A percentile compares a stretch with the other conserved stretches of the same genome.
phyloP scores from a whole-genome alignment of 1,140 invertebrate species.

The Listronotus oregonensis region DNA sequence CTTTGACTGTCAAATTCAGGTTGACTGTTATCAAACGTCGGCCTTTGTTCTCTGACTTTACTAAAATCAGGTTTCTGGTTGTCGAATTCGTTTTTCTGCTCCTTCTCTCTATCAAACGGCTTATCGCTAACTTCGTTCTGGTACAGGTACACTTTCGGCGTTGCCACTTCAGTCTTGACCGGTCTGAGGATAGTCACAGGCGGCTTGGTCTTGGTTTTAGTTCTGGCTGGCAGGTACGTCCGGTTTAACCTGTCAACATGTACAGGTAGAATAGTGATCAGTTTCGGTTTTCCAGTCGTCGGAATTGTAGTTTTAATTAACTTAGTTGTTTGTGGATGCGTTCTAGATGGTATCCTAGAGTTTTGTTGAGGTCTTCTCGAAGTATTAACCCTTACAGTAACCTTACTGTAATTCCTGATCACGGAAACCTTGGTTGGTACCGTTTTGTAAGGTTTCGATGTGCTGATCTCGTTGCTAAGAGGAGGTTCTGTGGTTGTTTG shows the following conservation, averaged over 20 bases:
- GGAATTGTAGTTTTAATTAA: slow-evolving; percentile 19
- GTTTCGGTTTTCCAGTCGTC: slow-evolving; percentile 31
- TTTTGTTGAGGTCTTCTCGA: slow-evolving; percentile 6
- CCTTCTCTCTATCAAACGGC: slow-evolving; percentile 6
- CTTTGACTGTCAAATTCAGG: slow-evolving; percentile 1
- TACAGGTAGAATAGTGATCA: slow-evolving; percentile 29
- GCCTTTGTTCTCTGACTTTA: background rate
- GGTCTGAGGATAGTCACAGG: slow-evolving; percentile 52
- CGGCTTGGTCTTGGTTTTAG: slow-evolving; percentile 20
- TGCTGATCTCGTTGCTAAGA: slow-evolving; percentile 47
- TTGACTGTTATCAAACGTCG: too few species aligned
- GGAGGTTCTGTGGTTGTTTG: slow-evolving; percentile 57
- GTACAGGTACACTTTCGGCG: slow-evolving; percentile 23
- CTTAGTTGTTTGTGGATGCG: slow-evolving; percentile 1
- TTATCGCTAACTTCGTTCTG: slow-evolving; percentile 28
- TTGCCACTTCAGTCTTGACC: slow-evolving; percentile 54
- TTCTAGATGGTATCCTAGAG: background rate
- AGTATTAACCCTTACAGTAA: slow-evolving; percentile 9
- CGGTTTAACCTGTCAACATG: slow-evolving; percentile 25
- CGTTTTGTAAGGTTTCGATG: slow-evolving; percentile 19
- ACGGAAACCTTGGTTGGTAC: slow-evolving; percentile 28
- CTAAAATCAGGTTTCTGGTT: background rate
- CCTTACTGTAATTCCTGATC: slow-evolving; percentile 24
- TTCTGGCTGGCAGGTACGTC: slow-evolving; percentile 26
- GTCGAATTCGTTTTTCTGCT: background rate